phyloP scores from a whole-genome alignment of 1,140 invertebrate genomes.

The Drosophila yakuba region DNA sequence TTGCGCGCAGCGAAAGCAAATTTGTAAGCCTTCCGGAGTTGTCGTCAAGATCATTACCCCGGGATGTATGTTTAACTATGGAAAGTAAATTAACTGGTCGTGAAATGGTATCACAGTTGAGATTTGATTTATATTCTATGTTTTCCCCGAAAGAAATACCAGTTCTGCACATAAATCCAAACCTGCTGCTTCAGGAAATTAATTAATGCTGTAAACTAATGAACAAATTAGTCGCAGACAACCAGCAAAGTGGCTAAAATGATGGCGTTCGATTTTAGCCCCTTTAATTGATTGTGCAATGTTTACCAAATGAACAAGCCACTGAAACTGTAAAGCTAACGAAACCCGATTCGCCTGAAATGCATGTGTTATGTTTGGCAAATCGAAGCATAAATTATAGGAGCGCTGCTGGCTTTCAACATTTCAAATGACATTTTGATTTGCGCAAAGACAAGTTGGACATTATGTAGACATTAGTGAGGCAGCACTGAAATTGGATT shows the following conservation, averaged over 20 bases:
- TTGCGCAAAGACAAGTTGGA: not conserved
- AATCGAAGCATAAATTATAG: constrained; percentile 11
- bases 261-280: constrained; percentile 23
- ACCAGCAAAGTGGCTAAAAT: constrained; percentile 14
- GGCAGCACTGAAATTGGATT: not conserved
- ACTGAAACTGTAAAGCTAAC: constrained; percentile 9
- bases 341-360: constrained; percentile 6
- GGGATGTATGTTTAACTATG: constrained; percentile 17
- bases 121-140: too few species aligned
- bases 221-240: constrained; percentile 39
- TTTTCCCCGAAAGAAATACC: not conserved
- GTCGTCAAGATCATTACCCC: constrained; percentile 41
- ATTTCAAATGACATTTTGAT: not conserved
- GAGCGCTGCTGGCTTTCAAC: not conserved
- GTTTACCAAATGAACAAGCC: constrained; percentile 17
- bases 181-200: constrained; percentile 18
- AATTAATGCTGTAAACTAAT: constrained; percentile 39
- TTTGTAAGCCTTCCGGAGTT: constrained; percentile 47
- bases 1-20: constrained; percentile 10
- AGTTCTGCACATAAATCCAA: not conserved
- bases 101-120: not conserved
- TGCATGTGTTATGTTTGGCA: not conserved
- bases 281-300: constrained; percentile 30
- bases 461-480: not conserved
- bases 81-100: constrained; percentile 23